Base-by-base conservation (phyloP, 2,888 invertebrate genomes). In the Prosopocoilus inquinatus region DNA sequence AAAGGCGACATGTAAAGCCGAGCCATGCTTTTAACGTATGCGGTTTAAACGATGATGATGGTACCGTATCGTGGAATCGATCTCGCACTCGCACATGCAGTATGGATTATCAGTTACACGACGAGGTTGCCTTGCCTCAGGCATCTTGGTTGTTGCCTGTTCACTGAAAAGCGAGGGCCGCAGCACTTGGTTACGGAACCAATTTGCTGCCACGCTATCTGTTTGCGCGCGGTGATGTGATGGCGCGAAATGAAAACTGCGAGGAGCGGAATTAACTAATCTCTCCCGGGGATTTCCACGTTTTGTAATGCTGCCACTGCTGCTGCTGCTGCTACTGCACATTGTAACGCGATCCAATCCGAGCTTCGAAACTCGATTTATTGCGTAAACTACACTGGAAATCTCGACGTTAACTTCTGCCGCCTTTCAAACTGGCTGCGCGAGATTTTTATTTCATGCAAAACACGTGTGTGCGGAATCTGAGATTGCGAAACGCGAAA, bases 221-320 rank as follows among this genome's bases (percentile, higher is more conserved):
- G 20, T 28, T 28, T 28, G 20, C 20, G 20, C 20, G 20, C 48
- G 49, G 16, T 47, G 55, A 44, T 58, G 58, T 51, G 54, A 55
- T 53, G 55, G 53, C 53, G 58, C 47, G 55, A 59, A 59, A 59
- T 59, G 55, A 53, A 59, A 55, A 55, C 58, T 59, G 53, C 58
- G 48, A 53, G 53, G 35, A 55, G 52, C 55, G 50, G 52, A 59
- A 59, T 59, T 59, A 59, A 59, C 52, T 50, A 44, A 49, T 55
- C 43, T 34, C 58, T 36, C 50, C 50, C 28, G 15, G 53, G 53
- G 55, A 52, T 44, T 50, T 54, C 47, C 13, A 28, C 48, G 51
- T 32, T 55, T 55, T 51, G 15, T 43, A n/a, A n/a, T n/a, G n/a
- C n/a, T n/a, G n/a, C n/a, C n/a, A n/a, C n/a, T n/a, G n/a, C n/a